Base-by-base conservation (phyloP, 35 echinoderm and acorn worm genomes). In the Diadema setosum region DNA sequence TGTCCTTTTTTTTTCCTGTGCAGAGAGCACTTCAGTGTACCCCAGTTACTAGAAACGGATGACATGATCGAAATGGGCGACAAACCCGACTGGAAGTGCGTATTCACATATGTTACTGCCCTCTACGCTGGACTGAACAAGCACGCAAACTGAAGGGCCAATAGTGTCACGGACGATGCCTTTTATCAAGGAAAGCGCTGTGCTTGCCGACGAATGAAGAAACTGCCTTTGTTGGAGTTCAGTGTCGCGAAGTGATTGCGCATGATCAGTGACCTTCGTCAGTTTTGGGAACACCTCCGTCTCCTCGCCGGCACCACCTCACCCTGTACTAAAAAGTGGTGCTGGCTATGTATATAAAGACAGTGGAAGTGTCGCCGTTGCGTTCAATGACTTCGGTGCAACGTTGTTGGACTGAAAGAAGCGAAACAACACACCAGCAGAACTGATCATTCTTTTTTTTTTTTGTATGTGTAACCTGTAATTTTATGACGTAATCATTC, bases 1-100 rank as follows among this genome's bases (percentile, higher is more conserved):
- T n/a, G n/a, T n/a, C 37, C 5, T 8, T 67, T 67, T 67, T 16
- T 15, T 67, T 29, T 33, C 30, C 24, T 67, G 42, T 83, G 14
- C 48, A 99, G 96, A 73, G 90, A 94, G 92, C 55, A 81, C 36
- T 92, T 81, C 5, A 87, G 92, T 23, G 85, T 94, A 45, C 84
- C 87, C 52, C 96, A 86, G 46, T 35, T 99, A 2, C 61, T 99
- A 14, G 96, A 99, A 31, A 99, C 96, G 25, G 90, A 99, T 16
- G 96, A 99, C 82, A 99, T 99, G 96, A 85, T 99, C 4, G 88
- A 91, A 86, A 99, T 99, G 96, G 91, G 91, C 25, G 88, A 99
- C 46, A 99, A 94, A 48, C 96, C 96, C 23, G 96, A 99, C 49
- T 99, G 96, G 96, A 99, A 99, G 84, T 99, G 96, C 57, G 96